A percentile compares a stretch with the other conserved stretches of the same genome.
phyloP scores from a whole-genome alignment of 1,140 invertebrate species.

The Heliconius congener region DNA sequence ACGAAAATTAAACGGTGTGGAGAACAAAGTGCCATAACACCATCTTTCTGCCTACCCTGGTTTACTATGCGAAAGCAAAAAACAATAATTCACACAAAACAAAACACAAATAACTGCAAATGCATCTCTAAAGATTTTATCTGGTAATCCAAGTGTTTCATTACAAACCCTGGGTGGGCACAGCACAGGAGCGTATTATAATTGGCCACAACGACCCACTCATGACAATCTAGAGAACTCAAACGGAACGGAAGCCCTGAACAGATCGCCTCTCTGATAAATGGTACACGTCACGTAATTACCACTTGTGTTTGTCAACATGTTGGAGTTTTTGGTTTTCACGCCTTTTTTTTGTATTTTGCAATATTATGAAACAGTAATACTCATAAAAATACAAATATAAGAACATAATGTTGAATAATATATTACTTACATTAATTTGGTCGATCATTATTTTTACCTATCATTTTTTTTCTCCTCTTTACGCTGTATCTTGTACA shows the following conservation, averaged over 20 bases:
- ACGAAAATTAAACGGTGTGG: too few relatives aligned
- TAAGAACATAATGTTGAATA: too few relatives aligned
- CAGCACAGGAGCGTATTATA: slow-evolving; percentile 57
- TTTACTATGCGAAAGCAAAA: too few relatives aligned
- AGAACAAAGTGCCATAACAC: too few relatives aligned
- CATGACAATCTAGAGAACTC: slow-evolving; percentile 50
- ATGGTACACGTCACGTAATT: slow-evolving; percentile 28
- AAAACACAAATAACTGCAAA: background rate
- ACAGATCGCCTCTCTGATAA: slow-evolving; percentile 34
- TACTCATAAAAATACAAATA: too few relatives aligned
- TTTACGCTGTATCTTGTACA: too few relatives aligned
- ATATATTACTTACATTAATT: too few relatives aligned
- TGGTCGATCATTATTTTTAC: too few relatives aligned
- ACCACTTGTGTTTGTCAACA: slow-evolving; percentile 32
- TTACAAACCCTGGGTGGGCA: slow-evolving; percentile 69
- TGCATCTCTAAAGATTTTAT: slow-evolving; percentile 44
- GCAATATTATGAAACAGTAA: too few relatives aligned
- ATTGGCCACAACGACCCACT: slow-evolving; percentile 50
- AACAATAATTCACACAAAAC: background rate
- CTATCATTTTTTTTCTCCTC: too few relatives aligned
- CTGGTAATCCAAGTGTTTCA: slow-evolving; percentile 63
- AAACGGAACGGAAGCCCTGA: slow-evolving; percentile 50
- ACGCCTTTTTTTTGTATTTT: too few relatives aligned
- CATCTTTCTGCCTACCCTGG: too few relatives aligned
- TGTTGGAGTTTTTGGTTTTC: background rate